Base-by-base conservation (phyloP, 2,888 invertebrate species). In the Tachystola acroxantha region DNA sequence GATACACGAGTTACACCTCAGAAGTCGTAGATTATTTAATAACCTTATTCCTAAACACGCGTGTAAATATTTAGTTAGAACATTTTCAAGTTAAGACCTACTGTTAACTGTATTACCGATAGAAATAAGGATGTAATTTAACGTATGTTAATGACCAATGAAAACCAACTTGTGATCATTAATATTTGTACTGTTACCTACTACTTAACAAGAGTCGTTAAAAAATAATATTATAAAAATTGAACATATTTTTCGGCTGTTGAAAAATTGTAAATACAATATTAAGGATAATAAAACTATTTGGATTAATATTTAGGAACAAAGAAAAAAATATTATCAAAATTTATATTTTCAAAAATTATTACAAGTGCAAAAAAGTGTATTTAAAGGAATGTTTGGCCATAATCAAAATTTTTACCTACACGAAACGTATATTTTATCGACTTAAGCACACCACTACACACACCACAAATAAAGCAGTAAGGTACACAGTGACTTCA, bases 131-230 rank as follows among this genome's bases (percentile, higher is more conserved):
- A 57, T 79, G 69, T 85, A 85, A 77, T 81, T 73, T 85, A 86
- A 85, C 74, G 82, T 86, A 85, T 84, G 84, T 86, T 88, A 87
- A 86, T 88, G 88, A 88, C 88, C 88, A 88, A 88, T 88, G 88
- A 88, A 88, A 87, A 88, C 88, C 87, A 85, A 87, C 86, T 87
- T 88, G 88, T 88, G 88, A 88, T 88, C 88, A 88, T 85, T 86
- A 86, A 88, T 87, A 88, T 88, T 88, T 88, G 88, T 88, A 88
- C 88, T 88, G 88, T 88, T 86, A 86, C 86, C 86, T 86, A 86
- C 85, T 86, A 86, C 86, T 86, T 84, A 84, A 86, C 88, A 88
- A 88, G 82, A 88, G 86, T 86, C 87, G 87, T 86, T 87, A 86
- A 87, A 80, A 82, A 85, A 80, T 79, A 82, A 81, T 81, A 84